phyloP scores from a whole-genome alignment of 2,888 invertebrate species.

The Lithophane socia region DNA sequence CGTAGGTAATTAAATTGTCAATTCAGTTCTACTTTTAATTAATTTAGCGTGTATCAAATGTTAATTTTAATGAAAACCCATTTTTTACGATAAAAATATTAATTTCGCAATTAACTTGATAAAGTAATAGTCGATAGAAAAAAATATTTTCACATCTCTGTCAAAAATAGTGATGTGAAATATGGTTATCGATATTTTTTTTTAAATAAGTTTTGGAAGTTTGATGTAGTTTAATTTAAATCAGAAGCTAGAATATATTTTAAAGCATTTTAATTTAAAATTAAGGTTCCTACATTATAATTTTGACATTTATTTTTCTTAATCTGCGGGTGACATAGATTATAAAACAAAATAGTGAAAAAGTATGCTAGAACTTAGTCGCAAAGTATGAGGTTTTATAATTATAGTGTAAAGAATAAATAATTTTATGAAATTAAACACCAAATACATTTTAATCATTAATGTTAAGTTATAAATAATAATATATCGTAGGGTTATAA shows the following conservation, averaged over 20 bases:
- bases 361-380: conserved; percentile 67
- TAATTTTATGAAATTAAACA: conserved; percentile 85
- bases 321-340: conserved; percentile 63
- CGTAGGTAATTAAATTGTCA: conserved; percentile 65
- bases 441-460: conserved; percentile 85
- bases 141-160: conserved; percentile 44
- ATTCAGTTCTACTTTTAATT: conserved; percentile 58
- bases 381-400: conserved; percentile 59
- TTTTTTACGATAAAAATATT: conserved; percentile 16
- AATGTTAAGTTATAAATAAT: conserved; percentile 72
- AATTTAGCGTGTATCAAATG: conserved; percentile 47
- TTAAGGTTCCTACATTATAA: conserved; percentile 49
- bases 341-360: conserved; percentile 55
- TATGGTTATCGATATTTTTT: conserved; percentile 39
- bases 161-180: conserved; percentile 47
- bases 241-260: conserved; percentile 41
- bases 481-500: conserved; percentile 65
- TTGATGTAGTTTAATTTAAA: conserved; percentile 47
- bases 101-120: conserved; percentile 27
- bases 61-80: conserved; percentile 40
- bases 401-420: conserved; percentile 72
- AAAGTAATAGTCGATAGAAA: conserved; percentile 34
- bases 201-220: conserved; percentile 21
- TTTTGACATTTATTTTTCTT: conserved; percentile 57
- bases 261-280: conserved; percentile 47